Base-by-base conservation (phyloP, 2,113 vertebrate species). In the Alligator sinensis region DNA sequence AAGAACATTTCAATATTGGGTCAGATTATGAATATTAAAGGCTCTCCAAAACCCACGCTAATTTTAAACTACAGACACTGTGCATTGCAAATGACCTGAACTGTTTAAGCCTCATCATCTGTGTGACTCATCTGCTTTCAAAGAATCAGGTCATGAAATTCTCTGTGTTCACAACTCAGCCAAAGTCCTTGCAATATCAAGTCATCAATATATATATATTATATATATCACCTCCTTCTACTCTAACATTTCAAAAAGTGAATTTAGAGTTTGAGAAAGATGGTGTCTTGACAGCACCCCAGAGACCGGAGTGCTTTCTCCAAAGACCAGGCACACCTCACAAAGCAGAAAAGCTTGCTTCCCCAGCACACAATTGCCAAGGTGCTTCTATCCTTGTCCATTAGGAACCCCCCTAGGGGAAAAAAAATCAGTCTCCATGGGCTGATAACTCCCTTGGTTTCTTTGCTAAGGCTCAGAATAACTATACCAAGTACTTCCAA, bases 11-110 rank as follows among this genome's bases (percentile, higher is more conserved):
- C 92, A 97, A 97, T 97, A 97, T 96, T 96, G 79, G 95, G 96
- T 98, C 95, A 98, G 92, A 97, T 97, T 97, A 98, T 97, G 93
- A 90, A 97, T 97, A 97, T 97, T 97, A 98, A 97, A 92, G 86
- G 82, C 80, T 97, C 30, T 91, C 87, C 82, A 94, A 98, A 97
- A 97, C 82, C 83, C 94, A 96, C 24, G 28, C 77, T 97, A 95
- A 97, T 97, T 96, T 96, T 97, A 96, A 97, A 86, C 80, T 92
- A 61, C 79, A 95, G 89, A 77, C 89, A 76, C 62, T 86, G 60
- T n/a, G 70, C 92, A 96, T 97, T 96, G 93, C 93, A 97, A 97
- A 97, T 91, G 84, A 95, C 77, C 93, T 87, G 84, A 86, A 84
- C 89, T 81, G 80, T 57, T 89, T 94, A 97, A 97, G 25, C 77